phyloP scores from a whole-genome alignment of 2,888 invertebrate species.

The Charanyca ferruginea region DNA sequence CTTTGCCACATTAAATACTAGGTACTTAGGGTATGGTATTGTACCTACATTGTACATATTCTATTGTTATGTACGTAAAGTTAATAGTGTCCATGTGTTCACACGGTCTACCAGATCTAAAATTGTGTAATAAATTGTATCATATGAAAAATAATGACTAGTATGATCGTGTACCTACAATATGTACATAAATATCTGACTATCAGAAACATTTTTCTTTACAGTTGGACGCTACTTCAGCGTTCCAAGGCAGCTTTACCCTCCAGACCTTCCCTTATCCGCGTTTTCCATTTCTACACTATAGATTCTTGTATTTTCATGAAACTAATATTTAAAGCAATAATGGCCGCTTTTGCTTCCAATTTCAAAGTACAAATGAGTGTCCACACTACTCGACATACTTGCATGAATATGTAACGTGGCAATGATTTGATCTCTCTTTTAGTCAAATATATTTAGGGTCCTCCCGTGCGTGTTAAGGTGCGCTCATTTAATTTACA shows the following conservation, averaged over 20 bases:
- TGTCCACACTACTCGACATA: conserved; percentile 74
- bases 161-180: conserved; percentile 71
- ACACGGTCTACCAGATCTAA: conserved; percentile 75
- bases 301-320: conserved; percentile 48
- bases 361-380: conserved; percentile 87
- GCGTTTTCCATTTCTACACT: conserved; percentile 44
- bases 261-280: conserved; percentile 30
- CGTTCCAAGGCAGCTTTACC: conserved; percentile 59
- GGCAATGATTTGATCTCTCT: conserved; percentile 94
- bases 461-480: conserved; percentile 78
- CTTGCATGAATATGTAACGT: conserved; percentile 86
- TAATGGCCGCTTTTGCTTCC: conserved; percentile 70
- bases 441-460: conserved; percentile 93
- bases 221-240: conserved; percentile 35
- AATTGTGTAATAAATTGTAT: conserved; percentile 73
- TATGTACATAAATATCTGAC: conserved; percentile 60
- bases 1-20: conserved; percentile 80
- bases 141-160: conserved; percentile 67
- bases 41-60: conserved; percentile 73
- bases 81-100: conserved; percentile 78
- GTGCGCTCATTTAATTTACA: conserved; percentile 80
- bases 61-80: conserved; percentile 73
- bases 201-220: conserved; percentile 34
- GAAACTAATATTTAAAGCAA: conserved; percentile 55
- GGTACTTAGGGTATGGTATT: conserved; percentile 68